A percentile compares a stretch with the other conserved stretches of the same genome.
These are phyloP conservation scores for Paracanthobrama guichenoti DNA, from an alignment of 2,113 vertebrate species.

Conservation along the genomic window DNA sequence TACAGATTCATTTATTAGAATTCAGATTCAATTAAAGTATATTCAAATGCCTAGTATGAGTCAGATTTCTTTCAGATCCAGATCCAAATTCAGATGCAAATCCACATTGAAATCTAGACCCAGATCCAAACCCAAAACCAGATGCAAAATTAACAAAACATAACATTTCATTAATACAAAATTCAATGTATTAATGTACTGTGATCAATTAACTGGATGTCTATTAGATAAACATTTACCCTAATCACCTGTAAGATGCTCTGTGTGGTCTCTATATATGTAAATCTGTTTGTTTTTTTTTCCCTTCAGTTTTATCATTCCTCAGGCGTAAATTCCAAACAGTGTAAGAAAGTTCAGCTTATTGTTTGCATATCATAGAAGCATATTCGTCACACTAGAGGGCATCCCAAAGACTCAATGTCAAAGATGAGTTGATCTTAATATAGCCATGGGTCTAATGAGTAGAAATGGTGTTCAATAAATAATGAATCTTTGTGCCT, in stretches of 20 bases:
- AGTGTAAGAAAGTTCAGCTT: background rate
- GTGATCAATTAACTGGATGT: too few species aligned
- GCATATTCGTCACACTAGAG: slow-evolving; percentile 8
- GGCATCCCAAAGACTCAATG: background rate
- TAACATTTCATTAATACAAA: too few species aligned
- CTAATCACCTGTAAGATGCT: too few species aligned
- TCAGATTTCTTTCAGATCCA: background rate
- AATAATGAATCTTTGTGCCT: slow-evolving; percentile 24
- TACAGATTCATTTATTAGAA: too few species aligned
- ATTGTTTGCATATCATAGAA: background rate
- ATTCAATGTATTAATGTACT: too few species aligned
- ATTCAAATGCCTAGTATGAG: background rate
- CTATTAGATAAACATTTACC: too few species aligned
- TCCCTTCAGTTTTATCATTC: background rate
- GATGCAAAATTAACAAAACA: background rate
- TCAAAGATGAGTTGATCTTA: background rate
- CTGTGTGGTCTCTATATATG: too few species aligned
- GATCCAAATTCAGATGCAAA: background rate
- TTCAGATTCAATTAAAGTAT: background rate
- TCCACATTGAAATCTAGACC: background rate
- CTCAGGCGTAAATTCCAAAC: background rate
- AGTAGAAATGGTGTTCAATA: slow-evolving; percentile 16
- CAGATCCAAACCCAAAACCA: background rate
- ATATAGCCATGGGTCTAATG: background rate
- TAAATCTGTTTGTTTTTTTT: too few species aligned